Evolutionary conservation across 2,797 vertebrate genomes (phyloP).

Genomic region (Protonibea diacanthus): DNA sequence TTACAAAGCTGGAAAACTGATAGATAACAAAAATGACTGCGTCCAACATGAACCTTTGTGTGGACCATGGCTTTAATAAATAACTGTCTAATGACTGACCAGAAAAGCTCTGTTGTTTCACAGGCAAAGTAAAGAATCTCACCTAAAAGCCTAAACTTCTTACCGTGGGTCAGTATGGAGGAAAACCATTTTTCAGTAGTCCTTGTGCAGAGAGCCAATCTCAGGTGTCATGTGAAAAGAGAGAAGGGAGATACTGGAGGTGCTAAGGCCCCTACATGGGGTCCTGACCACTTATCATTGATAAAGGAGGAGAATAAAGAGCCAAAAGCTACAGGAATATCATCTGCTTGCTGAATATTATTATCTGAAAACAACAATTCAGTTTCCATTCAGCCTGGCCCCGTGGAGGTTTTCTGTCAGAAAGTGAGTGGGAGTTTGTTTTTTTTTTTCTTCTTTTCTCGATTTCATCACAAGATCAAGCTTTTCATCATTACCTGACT

Average conservation of each 20-base stretch:
- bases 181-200: slow-evolving; percentile 15
- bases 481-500: slow-evolving; percentile 41
- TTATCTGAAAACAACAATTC: slow-evolving; percentile 52
- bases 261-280: slow-evolving; percentile 11
- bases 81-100: not conserved
- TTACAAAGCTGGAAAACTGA: not conserved
- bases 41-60: not conserved
- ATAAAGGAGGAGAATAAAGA: slow-evolving; percentile 62
- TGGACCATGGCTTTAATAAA: not conserved
- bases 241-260: slow-evolving; percentile 27
- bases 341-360: slow-evolving; percentile 58
- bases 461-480: slow-evolving; percentile 45
- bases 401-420: slow-evolving; percentile 25
- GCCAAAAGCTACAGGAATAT: slow-evolving; percentile 54
- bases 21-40: not conserved
- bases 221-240: slow-evolving; percentile 34
- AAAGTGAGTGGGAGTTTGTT: slow-evolving; percentile 19
- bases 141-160: not conserved
- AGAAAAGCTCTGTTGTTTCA: slow-evolving; percentile 8
- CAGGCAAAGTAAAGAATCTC: not conserved
- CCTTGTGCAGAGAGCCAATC: slow-evolving; percentile 27
- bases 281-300: slow-evolving; percentile 51
- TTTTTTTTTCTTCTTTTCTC: not conserved
- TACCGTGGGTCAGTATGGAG: not conserved
- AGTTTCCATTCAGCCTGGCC: slow-evolving; percentile 41